These are phyloP conservation scores for Selene dorsalis DNA, from an alignment of 2,797 vertebrate genomes.

Conservation along the genomic window DNA sequence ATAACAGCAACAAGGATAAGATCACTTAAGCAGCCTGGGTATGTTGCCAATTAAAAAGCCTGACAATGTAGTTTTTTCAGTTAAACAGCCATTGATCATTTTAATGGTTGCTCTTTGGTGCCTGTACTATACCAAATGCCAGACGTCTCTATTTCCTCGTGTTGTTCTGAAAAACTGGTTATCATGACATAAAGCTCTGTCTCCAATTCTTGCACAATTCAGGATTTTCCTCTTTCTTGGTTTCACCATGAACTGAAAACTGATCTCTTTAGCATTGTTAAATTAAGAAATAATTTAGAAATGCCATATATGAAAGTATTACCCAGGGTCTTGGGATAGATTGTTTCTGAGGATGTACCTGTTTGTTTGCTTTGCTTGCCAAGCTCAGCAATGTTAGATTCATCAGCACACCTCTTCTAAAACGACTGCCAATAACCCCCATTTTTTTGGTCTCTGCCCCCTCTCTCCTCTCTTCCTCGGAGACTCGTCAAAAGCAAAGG, in stretches of 20 bases:
- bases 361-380: constrained; percentile 22
- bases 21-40: background rate
- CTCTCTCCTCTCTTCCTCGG: background rate
- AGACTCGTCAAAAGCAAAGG: background rate
- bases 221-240: background rate
- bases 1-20: background rate
- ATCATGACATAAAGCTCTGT: background rate
- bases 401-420: constrained; percentile 25
- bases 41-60: background rate
- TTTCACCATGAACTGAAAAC: constrained; percentile 22
- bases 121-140: background rate
- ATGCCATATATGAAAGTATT: constrained; percentile 59
- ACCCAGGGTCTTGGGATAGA: constrained; percentile 28
- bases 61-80: constrained; percentile 8
- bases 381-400: constrained; percentile 37
- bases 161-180: background rate
- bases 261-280: no score
- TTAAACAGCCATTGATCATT: constrained; percentile 8
- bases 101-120: constrained; percentile 1
- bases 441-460: background rate
- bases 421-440: background rate
- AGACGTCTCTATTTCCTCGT: background rate
- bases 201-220: background rate
- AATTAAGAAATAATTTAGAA: constrained; percentile 72
- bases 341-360: background rate